Base-by-base conservation (phyloP, 2,113 vertebrate species). In the Ochotona princeps region DNA sequence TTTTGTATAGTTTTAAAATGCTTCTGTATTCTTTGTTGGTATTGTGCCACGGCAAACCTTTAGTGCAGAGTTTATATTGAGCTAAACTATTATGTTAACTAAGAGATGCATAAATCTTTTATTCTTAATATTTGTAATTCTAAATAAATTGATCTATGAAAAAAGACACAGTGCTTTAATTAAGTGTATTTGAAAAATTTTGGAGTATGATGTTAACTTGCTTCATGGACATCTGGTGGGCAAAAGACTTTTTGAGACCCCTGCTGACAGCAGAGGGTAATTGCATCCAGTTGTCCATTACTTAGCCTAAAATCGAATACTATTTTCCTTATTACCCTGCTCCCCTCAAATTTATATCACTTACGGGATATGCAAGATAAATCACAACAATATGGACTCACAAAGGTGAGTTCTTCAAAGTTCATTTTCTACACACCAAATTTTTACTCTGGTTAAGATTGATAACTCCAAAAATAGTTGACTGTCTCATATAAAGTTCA, bases 51-150 rank as follows among this genome's bases (percentile, higher is more conserved):
- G 98, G 98, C 97, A 98, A 92, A 97, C 97, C 94, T 97, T 97
- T 94, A 98, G 97, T 97, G 98, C 98, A 98, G 97, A 98, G 98
- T 98, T 98, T 98, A 96, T 98, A 98, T 98, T 98, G 98, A 98
- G 98, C 97, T 98, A 98, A 97, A 97, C 94, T 97, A 97, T 98
- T 98, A 97, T 89, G 97, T 98, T 98, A 97, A 98, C 98, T 97
- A 97, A 98, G 97, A 98, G 98, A 98, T 97, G 97, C 97, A 97
- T 98, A 98, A 98, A 98, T 98, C 97, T 98, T 98, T 98, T 98
- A 98, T 98, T 98, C 98, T 98, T 97, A 96, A 96, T 92, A 97
- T 98, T 98, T 98, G 97, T 98, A 98, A 98, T 97, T 97, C 94
- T 97, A 97, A 98, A 98, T 98, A 98, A 98, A 98, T 98, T 98